Percentiles rank a stretch among this genome's conserved stretches.
Evolutionary conservation across 2,797 vertebrate species (phyloP).

Genomic region (Pipistrellus pipistrellus): DNA sequence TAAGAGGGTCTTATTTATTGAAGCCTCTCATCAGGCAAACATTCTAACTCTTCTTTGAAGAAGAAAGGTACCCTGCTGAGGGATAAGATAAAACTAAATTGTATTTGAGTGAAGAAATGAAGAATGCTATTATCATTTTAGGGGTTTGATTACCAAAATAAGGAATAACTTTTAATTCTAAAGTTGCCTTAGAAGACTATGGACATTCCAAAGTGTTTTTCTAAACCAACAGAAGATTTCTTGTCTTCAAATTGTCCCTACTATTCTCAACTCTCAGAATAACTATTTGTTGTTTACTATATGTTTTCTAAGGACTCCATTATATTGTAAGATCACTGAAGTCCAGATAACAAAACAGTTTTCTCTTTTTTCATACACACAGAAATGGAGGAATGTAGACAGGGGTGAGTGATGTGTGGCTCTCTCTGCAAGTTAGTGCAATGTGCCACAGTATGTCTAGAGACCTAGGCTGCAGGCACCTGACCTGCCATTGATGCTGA

Average conservation of each 20-base stretch:
- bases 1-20: constrained; percentile 41
- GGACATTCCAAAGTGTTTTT: constrained; percentile 20
- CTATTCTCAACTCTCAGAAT: not conserved
- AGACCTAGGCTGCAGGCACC: not conserved
- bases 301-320: constrained; percentile 38
- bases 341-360: not conserved
- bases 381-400: not conserved
- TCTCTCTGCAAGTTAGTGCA: not conserved
- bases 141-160: constrained; percentile 68
- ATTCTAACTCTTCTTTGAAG: constrained; percentile 60
- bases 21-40: constrained; percentile 66
- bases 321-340: not conserved
- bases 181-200: constrained; percentile 42
- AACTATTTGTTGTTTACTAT: not conserved
- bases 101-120: constrained; percentile 71
- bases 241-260: not conserved
- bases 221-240: not conserved
- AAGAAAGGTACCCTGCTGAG: constrained; percentile 72
- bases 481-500: not conserved
- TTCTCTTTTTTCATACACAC: accelerated
- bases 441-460: accelerated
- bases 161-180: constrained; percentile 57
- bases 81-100: constrained; percentile 68
- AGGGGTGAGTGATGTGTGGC: too few species aligned
- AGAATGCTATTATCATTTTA: constrained; percentile 71